phyloP scores from a whole-genome alignment of 2,888 invertebrate genomes.

The Cryptus viduatorius region DNA sequence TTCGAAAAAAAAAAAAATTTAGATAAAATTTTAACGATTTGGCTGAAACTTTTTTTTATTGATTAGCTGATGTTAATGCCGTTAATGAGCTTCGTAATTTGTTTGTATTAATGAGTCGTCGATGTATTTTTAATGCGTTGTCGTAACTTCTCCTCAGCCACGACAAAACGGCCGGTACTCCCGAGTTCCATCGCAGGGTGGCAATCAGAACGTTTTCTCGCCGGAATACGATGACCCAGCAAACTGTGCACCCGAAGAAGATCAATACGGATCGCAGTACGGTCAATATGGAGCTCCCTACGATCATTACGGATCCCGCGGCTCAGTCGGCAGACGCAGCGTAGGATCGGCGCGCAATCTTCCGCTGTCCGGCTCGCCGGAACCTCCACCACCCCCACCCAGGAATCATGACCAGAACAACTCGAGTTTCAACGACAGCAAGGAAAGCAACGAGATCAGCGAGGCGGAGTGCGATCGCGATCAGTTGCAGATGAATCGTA shows the following conservation, averaged over 20 bases:
- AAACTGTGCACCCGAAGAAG: constrained; percentile 96
- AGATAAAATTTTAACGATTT: too few relatives aligned
- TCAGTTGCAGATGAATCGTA: constrained; percentile 90
- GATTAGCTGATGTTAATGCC: too few relatives aligned
- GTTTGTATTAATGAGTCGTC: too few relatives aligned
- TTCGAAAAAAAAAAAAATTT: too few relatives aligned
- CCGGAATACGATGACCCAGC: constrained; percentile 98
- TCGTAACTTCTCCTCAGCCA: constrained; percentile 83
- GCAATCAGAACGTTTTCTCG: constrained; percentile 85
- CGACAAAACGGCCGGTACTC: constrained; percentile 91
- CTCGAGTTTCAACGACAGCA: constrained; percentile 95
- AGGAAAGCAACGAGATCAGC: constrained; percentile 97
- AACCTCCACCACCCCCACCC: constrained; percentile 91
- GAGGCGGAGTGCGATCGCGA: constrained; percentile 97
- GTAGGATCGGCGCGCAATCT: constrained; percentile 88
- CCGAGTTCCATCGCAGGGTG: constrained; percentile 90
- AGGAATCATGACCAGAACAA: constrained; percentile 93
- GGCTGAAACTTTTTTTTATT: too few relatives aligned
- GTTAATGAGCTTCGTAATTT: too few relatives aligned
- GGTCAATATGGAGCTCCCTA: constrained; percentile 93
- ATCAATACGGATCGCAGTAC: constrained; percentile 96
- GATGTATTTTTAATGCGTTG: neutral
- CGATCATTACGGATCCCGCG: constrained; percentile 95
- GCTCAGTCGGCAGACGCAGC: constrained; percentile 90
- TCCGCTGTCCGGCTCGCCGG: constrained; percentile 87